A percentile compares a stretch with the other conserved stretches of the same genome.
Evolutionary conservation across 1,140 invertebrate species (phyloP).

Genomic region (Amphibalanus amphitrite): DNA sequence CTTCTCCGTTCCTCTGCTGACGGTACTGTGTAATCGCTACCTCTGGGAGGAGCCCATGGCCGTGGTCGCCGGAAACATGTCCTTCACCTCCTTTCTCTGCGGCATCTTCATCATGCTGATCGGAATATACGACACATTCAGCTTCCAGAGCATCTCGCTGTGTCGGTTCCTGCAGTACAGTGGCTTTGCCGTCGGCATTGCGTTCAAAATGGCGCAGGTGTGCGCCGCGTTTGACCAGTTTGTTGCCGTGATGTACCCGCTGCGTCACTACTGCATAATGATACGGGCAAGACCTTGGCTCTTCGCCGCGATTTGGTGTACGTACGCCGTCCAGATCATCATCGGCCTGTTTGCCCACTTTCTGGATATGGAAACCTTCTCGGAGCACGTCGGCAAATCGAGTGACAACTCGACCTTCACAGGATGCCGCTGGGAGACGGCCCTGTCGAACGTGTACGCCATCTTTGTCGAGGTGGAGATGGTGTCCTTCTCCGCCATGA

Average conservation of each 20-base stretch:
- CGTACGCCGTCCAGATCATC: neutral
- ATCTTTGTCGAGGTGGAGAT: neutral
- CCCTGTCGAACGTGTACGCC: neutral
- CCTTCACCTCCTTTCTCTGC: neutral
- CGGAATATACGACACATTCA: neutral
- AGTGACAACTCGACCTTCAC: neutral
- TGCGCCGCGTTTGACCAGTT: neutral
- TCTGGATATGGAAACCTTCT: neutral
- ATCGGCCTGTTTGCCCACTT: neutral
- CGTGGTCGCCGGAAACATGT: neutral
- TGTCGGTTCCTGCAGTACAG: neutral
- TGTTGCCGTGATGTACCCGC: neutral
- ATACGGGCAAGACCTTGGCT: neutral
- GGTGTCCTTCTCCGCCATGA: neutral
- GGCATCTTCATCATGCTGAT: neutral
- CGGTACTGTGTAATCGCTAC: neutral
- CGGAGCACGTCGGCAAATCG: neutral
- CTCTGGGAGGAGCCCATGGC: neutral
- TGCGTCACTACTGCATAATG: neutral
- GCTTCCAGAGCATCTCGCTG: neutral
- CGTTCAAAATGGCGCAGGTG: neutral
- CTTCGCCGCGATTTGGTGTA: neutral
- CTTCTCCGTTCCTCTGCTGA: neutral
- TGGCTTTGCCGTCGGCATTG: neutral
- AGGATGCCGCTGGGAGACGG: neutral